Evolutionary conservation across 2,888 invertebrate genomes (phyloP).

Genomic region (Melinaea menophilus): DNA sequence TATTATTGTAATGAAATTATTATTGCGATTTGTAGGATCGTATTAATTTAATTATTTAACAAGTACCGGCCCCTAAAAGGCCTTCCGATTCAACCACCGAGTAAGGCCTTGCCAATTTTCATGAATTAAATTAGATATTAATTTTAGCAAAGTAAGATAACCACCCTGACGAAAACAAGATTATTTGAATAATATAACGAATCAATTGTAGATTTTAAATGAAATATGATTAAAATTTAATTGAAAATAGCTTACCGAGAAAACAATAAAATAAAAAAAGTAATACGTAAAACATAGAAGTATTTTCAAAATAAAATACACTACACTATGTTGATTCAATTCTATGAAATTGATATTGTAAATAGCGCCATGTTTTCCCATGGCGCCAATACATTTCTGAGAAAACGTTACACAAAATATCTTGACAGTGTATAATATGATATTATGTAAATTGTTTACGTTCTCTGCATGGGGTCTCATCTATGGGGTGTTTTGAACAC

Average conservation of each 20-base stretch:
- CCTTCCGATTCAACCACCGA: too few relatives aligned
- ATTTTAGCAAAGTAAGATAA: too few relatives aligned
- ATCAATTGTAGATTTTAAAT: too few relatives aligned
- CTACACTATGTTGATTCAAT: slow-evolving; percentile 17
- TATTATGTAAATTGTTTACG: slow-evolving; percentile 67
- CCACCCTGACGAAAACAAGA: too few relatives aligned
- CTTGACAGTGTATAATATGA: slow-evolving; percentile 53
- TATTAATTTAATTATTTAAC: too few relatives aligned
- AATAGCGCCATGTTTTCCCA: slow-evolving; percentile 38
- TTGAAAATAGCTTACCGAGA: background rate
- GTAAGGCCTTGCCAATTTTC: too few relatives aligned
- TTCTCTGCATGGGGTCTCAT: slow-evolving; percentile 31
- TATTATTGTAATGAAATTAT: too few relatives aligned
- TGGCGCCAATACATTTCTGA: slow-evolving; percentile 47
- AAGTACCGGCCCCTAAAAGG: too few relatives aligned
- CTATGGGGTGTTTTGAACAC: slow-evolving; percentile 36
- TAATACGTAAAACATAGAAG: background rate
- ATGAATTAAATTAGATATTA: too few relatives aligned
- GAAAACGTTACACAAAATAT: slow-evolving; percentile 46
- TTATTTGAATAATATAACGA: too few relatives aligned
- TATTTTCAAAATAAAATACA: slow-evolving; percentile 1
- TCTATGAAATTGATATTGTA: slow-evolving; percentile 20
- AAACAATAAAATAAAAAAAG: background rate
- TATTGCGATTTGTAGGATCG: too few relatives aligned
- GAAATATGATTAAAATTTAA: too few relatives aligned